phyloP scores from a whole-genome alignment of 2,797 vertebrate species.

The Amniataba percoides region DNA sequence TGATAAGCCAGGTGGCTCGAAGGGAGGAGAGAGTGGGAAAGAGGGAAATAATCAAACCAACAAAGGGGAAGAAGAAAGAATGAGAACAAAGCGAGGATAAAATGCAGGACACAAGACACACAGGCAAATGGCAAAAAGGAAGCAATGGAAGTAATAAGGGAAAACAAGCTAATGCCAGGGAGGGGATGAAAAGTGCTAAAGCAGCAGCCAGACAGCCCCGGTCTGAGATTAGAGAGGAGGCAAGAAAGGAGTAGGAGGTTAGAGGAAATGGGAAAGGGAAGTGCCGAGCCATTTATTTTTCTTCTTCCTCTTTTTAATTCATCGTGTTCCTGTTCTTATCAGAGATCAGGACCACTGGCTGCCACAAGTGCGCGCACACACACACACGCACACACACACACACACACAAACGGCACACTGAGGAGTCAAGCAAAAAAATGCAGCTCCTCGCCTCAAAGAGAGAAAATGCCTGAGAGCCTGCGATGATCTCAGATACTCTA shows the following conservation, averaged over 20 bases:
- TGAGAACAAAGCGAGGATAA: constrained; percentile 14
- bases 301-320: constrained; percentile 59
- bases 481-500: constrained; percentile 31
- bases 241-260: constrained; percentile 35
- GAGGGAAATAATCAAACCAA: neutral
- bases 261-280: constrained; percentile 67
- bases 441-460: constrained; percentile 21
- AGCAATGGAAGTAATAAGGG: constrained; percentile 59
- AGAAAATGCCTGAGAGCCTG: constrained; percentile 34
- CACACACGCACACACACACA: constrained; percentile 20
- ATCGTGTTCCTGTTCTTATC: constrained; percentile 63
- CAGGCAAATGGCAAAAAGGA: constrained; percentile 21
- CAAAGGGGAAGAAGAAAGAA: neutral
- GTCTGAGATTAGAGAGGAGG: constrained; percentile 70
- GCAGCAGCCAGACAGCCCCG: constrained; percentile 60
- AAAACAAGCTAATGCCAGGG: constrained; percentile 58
- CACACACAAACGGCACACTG: constrained; percentile 3
- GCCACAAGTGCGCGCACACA: neutral
- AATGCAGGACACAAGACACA: constrained; percentile 28
- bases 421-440: constrained; percentile 29
- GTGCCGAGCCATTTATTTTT: constrained; percentile 64
- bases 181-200: constrained; percentile 56
- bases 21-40: neutral
- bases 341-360: constrained; percentile 59
- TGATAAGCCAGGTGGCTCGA: constrained; percentile 7